Conservation (phyloP, 2,797 vertebrate species). For the Dicrostonyx torquatus region DNA sequence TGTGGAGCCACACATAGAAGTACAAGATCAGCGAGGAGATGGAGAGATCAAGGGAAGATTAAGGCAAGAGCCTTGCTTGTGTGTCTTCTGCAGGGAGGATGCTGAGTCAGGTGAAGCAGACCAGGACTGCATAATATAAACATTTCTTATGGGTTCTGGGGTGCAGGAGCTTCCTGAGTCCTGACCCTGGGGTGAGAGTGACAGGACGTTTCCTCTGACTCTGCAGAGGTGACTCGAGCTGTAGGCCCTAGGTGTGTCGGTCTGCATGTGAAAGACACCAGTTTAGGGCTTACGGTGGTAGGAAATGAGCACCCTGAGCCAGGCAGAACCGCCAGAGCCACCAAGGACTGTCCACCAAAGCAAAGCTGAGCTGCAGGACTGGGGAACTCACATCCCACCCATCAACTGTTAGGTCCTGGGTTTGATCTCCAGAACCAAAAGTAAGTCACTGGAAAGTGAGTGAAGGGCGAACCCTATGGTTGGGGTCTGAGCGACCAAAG, state of each 20-base stretch:
- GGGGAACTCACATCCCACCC: not conserved
- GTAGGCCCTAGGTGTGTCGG: not conserved
- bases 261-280: not conserved
- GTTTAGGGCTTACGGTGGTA: not conserved
- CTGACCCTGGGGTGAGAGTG: not conserved
- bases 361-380: not conserved
- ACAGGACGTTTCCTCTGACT: not conserved
- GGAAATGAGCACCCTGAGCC: not conserved
- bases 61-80: not conserved
- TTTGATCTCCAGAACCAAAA: not conserved
- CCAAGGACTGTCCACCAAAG: no score
- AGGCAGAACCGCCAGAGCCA: not conserved
- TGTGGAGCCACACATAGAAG: not conserved
- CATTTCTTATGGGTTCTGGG: not conserved
- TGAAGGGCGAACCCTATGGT: not conserved
- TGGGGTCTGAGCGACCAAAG: not conserved
- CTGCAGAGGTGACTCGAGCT: not conserved
- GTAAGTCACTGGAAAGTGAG: not conserved
- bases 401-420: not conserved
- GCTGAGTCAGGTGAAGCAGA: not conserved
- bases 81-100: not conserved
- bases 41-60: not conserved
- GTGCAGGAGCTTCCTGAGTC: not conserved
- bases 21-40: not conserved
- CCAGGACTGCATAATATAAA: not conserved